Evolutionary conservation across 23 tunicate species (phyloP), one percentile per base, ranked within the genome.

Genomic region (Halocynthia aurantium): DNA sequence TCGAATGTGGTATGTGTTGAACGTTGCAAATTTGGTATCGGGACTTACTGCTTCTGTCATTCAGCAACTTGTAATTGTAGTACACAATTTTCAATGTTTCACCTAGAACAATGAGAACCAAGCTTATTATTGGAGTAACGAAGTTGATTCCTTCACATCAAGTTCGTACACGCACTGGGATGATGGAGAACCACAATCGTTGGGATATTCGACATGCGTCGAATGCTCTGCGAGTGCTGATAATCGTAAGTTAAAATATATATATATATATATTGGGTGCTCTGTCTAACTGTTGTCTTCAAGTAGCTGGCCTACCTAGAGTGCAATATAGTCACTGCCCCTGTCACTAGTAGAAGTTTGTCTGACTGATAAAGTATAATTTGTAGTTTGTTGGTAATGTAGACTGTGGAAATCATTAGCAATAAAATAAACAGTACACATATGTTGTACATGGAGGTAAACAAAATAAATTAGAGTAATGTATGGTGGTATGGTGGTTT

Each of bases 61-160:
- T 19, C 72, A 68, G 13, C 2, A 18, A 68, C 72, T 71, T 71
- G 49, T 50, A 20, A 40, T 50, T 71, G 56, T 77, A 60, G 64
- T 60, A 15, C 2, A 31, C 44, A 31, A 31, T 31, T 31, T 31
- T 31, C 20, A 68, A 11, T 68, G 56, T 10, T 15, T 77, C 20
- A 18, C 31, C 7, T 76, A 86, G 91, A 73, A 81, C 67, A 84
- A 86, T 70, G 55, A 73, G 22, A 15, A 15, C 52, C 64, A 84
- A 52, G 64, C 69, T 5, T 67, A 86, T 8, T 83, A 92, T 70
- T 92, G 98, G 98, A 92, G 98, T 76, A 92, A 92, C 61, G 84
- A 83, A n/a, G 83, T 72, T 20, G 98, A 86, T 22, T 2, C 18
- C 6, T 77, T 61, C 78, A 21, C 53, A 21, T 69, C 12, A 50